Evolutionary conservation across 2,888 invertebrate genomes (phyloP).

Genomic region (Julus scandinavius): DNA sequence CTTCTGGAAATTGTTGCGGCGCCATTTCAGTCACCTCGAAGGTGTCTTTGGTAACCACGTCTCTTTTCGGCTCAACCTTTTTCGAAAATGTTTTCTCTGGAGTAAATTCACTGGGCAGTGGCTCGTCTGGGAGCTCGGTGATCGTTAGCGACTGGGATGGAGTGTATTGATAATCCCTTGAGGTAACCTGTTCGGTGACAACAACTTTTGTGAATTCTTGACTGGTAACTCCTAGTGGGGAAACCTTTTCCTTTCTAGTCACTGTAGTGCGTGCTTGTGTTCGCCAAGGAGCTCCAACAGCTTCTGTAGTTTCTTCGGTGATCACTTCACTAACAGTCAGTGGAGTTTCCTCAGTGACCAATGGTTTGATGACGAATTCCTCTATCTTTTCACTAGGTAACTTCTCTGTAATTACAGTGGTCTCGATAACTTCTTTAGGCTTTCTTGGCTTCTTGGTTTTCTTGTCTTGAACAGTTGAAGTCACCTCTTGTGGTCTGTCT

Average conservation of each 20-base stretch:
- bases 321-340: constrained; percentile 27
- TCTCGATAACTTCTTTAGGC: neutral
- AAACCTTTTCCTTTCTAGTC: neutral
- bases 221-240: neutral
- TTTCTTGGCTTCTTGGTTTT: constrained; percentile 7
- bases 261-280: neutral
- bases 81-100: neutral
- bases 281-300: constrained; percentile 18
- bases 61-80: neutral
- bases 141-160: constrained; percentile 12
- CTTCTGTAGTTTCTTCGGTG: constrained; percentile 28
- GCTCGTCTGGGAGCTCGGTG: constrained; percentile 13
- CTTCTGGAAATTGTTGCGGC: neutral
- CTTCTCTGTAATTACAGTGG: neutral
- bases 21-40: neutral
- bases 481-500: neutral
- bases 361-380: neutral
- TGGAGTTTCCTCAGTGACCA: constrained; percentile 19
- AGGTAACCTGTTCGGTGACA: constrained; percentile 8
- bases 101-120: neutral
- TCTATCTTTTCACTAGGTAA: neutral
- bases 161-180: neutral
- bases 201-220: constrained; percentile 37
- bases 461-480: neutral
- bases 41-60: neutral